Conservation (phyloP, 2,797 vertebrate genomes). For the Tauraco hartlaubi region DNA sequence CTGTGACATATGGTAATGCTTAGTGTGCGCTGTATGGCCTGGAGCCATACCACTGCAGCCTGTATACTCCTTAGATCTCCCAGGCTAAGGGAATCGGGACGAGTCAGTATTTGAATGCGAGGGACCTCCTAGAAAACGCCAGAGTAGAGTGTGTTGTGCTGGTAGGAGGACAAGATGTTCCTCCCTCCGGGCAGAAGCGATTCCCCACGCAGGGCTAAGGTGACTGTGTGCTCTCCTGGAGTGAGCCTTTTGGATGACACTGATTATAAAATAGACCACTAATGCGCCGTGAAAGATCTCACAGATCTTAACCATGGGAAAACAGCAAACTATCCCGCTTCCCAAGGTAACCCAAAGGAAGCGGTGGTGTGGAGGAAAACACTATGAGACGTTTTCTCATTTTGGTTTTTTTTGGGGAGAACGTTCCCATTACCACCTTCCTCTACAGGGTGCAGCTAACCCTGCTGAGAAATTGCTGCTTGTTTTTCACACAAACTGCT, state of each 20-base stretch:
- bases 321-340: constrained; percentile 14
- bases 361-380: neutral
- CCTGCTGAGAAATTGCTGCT: neutral
- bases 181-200: neutral
- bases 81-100: constrained; percentile 33
- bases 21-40: constrained; percentile 68
- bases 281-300: neutral
- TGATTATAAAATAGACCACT: neutral
- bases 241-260: neutral
- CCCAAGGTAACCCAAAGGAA: constrained; percentile 58
- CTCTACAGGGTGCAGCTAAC: neutral
- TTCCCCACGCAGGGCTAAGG: neutral
- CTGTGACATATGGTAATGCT: constrained; percentile 73
- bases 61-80: constrained; percentile 70
- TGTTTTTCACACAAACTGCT: neutral
- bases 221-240: neutral
- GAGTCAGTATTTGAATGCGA: neutral
- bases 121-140: constrained; percentile 46
- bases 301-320: constrained; percentile 33
- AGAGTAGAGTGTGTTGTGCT: neutral
- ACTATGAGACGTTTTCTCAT: neutral
- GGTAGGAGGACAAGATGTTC: constrained; percentile 30
- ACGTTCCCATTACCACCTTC: neutral
- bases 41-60: constrained; percentile 70
- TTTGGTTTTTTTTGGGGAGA: neutral